These are phyloP conservation scores for Caenorhabditis wallacei DNA, from an alignment of 2,888 invertebrate species.

Conservation along the genomic window DNA sequence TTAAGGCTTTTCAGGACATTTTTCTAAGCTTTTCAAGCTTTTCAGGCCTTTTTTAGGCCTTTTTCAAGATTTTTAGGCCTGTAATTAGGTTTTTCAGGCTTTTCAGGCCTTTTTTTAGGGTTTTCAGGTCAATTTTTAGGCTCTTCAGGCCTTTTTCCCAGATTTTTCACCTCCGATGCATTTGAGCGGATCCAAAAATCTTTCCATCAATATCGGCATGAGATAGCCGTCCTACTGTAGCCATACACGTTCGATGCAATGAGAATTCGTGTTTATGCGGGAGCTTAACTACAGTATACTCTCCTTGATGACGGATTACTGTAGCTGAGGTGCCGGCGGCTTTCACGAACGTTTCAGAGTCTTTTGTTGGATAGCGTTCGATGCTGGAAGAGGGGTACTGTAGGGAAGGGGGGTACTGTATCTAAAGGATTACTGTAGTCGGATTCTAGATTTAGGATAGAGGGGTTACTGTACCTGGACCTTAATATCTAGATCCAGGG, in stretches of 20 bases:
- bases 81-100: background rate
- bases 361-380: constrained; percentile 78
- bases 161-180: constrained; percentile 77
- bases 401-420: background rate
- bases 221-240: constrained; percentile 82
- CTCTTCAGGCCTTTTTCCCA: background rate
- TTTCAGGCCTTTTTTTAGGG: background rate
- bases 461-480: too few species aligned
- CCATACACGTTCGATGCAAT: constrained; percentile 80
- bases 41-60: background rate
- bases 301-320: constrained; percentile 81
- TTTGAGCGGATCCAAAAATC: constrained; percentile 81
- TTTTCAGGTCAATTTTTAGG: constrained; percentile 3
- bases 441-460: too few species aligned
- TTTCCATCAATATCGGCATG: constrained; percentile 78
- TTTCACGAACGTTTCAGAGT: constrained; percentile 78
- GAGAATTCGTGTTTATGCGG: constrained; percentile 83
- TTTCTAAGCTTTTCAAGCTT: background rate
- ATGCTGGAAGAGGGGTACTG: constrained; percentile 61
- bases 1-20: background rate
- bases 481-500: too few species aligned
- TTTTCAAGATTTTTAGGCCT: too few species aligned
- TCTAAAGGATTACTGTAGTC: background rate
- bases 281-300: constrained; percentile 79
- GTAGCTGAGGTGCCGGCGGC: constrained; percentile 79